Base-by-base conservation (phyloP, 2,797 vertebrate species). In the Falco peregrinus region DNA sequence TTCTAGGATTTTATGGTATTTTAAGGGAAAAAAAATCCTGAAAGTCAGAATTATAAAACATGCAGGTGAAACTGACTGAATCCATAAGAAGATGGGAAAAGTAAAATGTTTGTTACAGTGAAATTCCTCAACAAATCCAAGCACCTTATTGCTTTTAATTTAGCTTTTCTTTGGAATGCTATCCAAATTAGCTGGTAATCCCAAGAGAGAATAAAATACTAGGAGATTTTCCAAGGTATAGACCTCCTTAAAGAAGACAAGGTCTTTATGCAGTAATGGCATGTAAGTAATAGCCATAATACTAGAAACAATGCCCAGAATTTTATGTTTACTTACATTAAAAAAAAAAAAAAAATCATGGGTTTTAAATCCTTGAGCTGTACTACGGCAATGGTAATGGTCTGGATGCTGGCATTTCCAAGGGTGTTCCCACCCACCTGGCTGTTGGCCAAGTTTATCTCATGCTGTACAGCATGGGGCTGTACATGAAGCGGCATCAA, bases 401-500 rank as follows among this genome's bases (percentile, higher is more conserved):
- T 31, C 29, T 59, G 71, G 63, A 57, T 28, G 33, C 4, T 67
- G 56, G 8, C 3, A 3, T 48, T 86, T 43, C 50, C 47, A 74
- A 79, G 50, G 54, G 20, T 47, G 60, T 17, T 93, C 37, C 45
- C 69, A 80, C 37, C 53, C 61, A 48, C 20, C 22, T 1, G 1
- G 37, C 56, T 85, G 59, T 13, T 63, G 78, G 26, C 64, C 57
- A 60, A 70, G 28, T 10, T 83, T 37, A 11, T 77, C 84, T 82
- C 54, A 25, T 0, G 0, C 29, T 16, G 12, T 31, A 54, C 28
- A n/a, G 50, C 43, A 26, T 25, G 29, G 39, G n/a, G 24, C 13
- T 26, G 51, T 39, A 82, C 70, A 76, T 0, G 1, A 68, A 11
- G 64, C 39, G 69, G 53, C 45, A 60, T 28, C 70, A 56, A 56